Base-by-base conservation (phyloP, 2,888 invertebrate species). In the Cremastinae sp. region DNA sequence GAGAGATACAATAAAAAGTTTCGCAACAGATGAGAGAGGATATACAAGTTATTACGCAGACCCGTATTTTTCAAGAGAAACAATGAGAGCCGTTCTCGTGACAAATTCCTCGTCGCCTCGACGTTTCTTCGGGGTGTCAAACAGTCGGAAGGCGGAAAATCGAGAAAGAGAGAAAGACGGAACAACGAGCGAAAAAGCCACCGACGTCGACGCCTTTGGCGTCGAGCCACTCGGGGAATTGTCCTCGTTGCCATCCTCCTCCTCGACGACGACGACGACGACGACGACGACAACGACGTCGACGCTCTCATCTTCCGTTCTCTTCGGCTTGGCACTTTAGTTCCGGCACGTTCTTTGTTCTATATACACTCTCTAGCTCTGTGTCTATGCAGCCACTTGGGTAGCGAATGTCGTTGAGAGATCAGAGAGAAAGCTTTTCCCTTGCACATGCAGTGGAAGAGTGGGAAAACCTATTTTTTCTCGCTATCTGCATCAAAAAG, bases 291-390 rank as follows among this genome's bases (percentile, higher is more conserved):
- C 71, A 77, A 59, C 14, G 72, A 72, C 68, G 72, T 68, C 58
- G 53, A 12, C 34, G 53, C 71, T 75, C 75, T 49, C 34, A 64
- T 70, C 74, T 77, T 70, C 56, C 28, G 28, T 77, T 76, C 72
- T 68, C 71, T 78, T 62, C 66, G 72, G 68, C 62, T 70, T 59
- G 76, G 75, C 72, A 59, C 73, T 79, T 64, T 58, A 61, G 62
- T 71, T 75, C 74, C 78, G 53, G 68, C 66, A 75, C 75, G 74
- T 76, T 74, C 74, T 68, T 78, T 80, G 36, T 38, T 28, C 28
- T n/a, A n/a, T n/a, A n/a, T n/a, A n/a, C 53, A 64, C 64, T 62
- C 62, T 18, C 20, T 51, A 14, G 28, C 68, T 58, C 16, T 58
- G 20, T 59, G 28, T 51, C 59, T 59, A 28, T 51, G 59, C 59